Evolutionary conservation across 2,113 vertebrate genomes (phyloP).

Genomic region (Bombycilla garrulus): DNA sequence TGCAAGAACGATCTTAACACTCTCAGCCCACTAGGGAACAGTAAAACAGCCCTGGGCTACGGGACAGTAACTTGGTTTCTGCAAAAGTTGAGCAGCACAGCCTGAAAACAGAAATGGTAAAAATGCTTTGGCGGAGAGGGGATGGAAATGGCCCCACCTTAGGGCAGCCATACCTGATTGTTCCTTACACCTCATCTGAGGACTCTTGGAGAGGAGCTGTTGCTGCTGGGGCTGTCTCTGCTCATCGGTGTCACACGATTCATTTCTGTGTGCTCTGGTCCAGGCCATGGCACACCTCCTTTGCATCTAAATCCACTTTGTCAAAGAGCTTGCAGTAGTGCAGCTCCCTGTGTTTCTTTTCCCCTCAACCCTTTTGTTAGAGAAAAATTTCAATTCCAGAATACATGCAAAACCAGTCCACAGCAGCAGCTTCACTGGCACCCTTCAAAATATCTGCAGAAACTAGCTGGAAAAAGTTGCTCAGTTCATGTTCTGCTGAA

Average conservation of each 20-base stretch:
- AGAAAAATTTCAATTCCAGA: not conserved
- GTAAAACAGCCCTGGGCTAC: accelerated
- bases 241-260: not conserved
- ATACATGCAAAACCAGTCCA: accelerated
- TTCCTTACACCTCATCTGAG: not conserved
- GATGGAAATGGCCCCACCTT: not conserved
- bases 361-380: not conserved
- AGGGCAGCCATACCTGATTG: not conserved
- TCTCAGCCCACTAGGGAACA: not conserved
- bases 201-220: not conserved
- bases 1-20: not conserved
- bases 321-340: not conserved
- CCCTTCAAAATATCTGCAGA: not conserved
- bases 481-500: not conserved
- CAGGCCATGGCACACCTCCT: not conserved
- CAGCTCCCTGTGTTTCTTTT: not conserved
- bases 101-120: not conserved
- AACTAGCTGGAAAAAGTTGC: not conserved
- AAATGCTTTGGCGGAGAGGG: not conserved
- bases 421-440: not conserved
- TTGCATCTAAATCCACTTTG: not conserved
- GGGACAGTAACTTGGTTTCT: not conserved
- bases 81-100: not conserved
- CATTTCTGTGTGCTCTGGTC: not conserved
- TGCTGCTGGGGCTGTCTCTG: not conserved